Percentiles rank a stretch among this genome's conserved stretches.
Evolutionary conservation across 2,797 vertebrate genomes (phyloP).

Genomic region (Eptatretus atami): DNA sequence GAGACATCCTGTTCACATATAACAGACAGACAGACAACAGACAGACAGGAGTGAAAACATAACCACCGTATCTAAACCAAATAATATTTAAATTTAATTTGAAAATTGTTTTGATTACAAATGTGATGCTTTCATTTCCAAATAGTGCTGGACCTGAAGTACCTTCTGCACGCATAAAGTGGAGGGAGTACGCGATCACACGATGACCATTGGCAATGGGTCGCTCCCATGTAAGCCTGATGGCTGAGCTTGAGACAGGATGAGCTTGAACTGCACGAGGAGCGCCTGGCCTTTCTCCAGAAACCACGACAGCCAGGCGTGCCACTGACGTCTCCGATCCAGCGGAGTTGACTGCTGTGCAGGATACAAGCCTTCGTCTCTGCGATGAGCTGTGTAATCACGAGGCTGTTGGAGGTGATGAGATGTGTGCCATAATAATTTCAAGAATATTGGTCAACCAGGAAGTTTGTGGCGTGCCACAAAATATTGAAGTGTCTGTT

Average conservation of each 20-base stretch:
- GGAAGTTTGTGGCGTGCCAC: too few species aligned
- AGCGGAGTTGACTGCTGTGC: slow-evolving; percentile 68
- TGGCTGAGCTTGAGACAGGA: slow-evolving; percentile 77
- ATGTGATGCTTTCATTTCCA: too few species aligned
- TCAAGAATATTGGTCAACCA: too few species aligned
- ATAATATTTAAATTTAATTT: too few species aligned
- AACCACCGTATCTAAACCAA: too few species aligned
- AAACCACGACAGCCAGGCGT: slow-evolving; percentile 72
- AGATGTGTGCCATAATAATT: too few species aligned
- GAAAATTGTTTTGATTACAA: too few species aligned
- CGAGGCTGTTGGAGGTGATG: slow-evolving; percentile 35
- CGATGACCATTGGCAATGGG: slow-evolving; percentile 69
- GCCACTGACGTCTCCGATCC: slow-evolving; percentile 55
- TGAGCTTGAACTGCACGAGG: slow-evolving; percentile 52
- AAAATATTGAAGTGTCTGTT: too few species aligned
- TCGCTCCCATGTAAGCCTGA: slow-evolving; percentile 74
- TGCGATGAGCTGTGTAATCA: slow-evolving; percentile 92
- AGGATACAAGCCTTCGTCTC: slow-evolving; percentile 97
- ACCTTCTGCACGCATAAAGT: slow-evolving; percentile 98
- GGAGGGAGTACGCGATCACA: slow-evolving; percentile 89
- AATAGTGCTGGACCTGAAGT: slow-evolving; percentile 9
- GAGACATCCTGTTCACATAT: too few species aligned
- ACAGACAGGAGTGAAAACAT: too few species aligned
- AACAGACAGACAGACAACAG: too few species aligned
- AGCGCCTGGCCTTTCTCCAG: slow-evolving; percentile 77